Base-by-base conservation (phyloP, 2,113 vertebrate species). In the Oncorhynchus gorbuscha region DNA sequence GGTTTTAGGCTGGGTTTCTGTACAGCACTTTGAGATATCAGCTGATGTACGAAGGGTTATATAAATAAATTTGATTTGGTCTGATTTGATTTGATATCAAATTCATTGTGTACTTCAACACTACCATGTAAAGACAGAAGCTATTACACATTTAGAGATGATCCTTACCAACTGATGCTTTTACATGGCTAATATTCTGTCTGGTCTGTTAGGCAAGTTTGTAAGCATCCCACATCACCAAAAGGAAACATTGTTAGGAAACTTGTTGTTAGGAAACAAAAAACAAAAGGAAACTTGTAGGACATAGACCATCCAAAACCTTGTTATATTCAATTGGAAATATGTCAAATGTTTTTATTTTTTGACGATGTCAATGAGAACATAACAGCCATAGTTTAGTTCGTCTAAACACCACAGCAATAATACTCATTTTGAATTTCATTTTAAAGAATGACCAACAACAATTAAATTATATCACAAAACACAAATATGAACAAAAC, bases 391-490 rank as follows among this genome's bases (percentile, higher is more conserved):
- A 20, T 18, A 24, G 3, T 14, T 13, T 13, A 51, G 64, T 82
- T 73, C 67, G 75, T 81, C 72, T 70, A n/a, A 69, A 77, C 74
- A 79, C 69, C 20, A 79, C 87, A 77, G 75, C 82, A 76, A 72
- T 62, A 39, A 82, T 82, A 76, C 83, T 26, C 5, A 0, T 68
- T 30, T 24, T 18, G 30, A 69, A 28, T 73, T 79, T 80, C 45
- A 26, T 74, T 73, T 65, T 71, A 30, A 78, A 78, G 22, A 88
- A 77, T 28, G 72, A 86, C 68, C 20, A 68, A 80, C 71, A 67
- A 80, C 71, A 77, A 75, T 84, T 76, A 83, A 75, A 76, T 65
- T 18, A 66, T 66, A 20, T 73, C 71, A 81, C 65, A 81, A 28
- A 28, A 28, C 66, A 68, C 70, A 80, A 81, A 79, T 61, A 78